Evolutionary conservation across 2,113 vertebrate species (phyloP).

Genomic region (Myrmecobius fasciatus): DNA sequence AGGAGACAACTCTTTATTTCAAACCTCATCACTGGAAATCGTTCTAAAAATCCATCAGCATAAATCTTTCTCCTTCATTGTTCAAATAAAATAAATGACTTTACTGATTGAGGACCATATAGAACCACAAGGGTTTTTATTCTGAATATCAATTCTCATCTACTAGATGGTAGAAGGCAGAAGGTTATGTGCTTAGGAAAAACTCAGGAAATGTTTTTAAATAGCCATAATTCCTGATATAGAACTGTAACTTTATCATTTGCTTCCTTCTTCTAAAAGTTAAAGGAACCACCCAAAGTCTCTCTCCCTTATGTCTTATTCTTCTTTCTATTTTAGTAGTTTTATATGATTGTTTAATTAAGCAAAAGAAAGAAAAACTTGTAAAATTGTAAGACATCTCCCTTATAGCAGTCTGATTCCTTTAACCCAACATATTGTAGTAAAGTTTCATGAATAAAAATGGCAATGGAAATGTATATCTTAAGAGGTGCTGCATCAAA

Average conservation of each 20-base stretch:
- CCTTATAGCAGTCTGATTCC: slow-evolving; percentile 31
- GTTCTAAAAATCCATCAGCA: neutral
- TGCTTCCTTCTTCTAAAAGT: slow-evolving; percentile 47
- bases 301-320: neutral
- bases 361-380: neutral
- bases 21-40: neutral
- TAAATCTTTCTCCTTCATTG: slow-evolving; percentile 27
- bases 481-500: slow-evolving; percentile 62
- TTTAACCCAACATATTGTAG: neutral
- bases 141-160: neutral
- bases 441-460: slow-evolving; percentile 63
- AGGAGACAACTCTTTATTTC: neutral
- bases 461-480: slow-evolving; percentile 56
- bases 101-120: neutral
- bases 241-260: slow-evolving; percentile 24
- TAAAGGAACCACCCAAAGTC: slow-evolving; percentile 5
- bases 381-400: neutral
- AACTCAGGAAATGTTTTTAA: neutral
- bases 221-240: neutral
- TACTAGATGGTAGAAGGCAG: neutral
- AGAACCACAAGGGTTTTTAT: too few relatives aligned
- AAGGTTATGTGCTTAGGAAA: neutral
- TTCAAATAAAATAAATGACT: slow-evolving; percentile 14
- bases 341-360: slow-evolving; percentile 16
- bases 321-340: slow-evolving; percentile 42